These are phyloP conservation scores for Drosophila barbarae DNA, from an alignment of 2,888 invertebrate genomes.

Conservation along the genomic window DNA sequence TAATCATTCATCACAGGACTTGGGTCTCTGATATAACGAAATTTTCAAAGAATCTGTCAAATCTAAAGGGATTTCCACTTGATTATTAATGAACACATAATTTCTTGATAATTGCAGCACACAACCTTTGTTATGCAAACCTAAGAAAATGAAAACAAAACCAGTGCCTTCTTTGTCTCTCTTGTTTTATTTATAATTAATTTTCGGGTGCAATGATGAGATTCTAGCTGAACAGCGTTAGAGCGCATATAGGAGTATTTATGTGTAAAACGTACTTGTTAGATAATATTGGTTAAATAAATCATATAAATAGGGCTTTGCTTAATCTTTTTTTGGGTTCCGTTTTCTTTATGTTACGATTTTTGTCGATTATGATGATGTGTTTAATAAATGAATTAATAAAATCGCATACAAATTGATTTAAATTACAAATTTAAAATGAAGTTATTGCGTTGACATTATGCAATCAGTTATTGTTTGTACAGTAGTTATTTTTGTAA, in stretches of 20 bases:
- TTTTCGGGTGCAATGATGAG: constrained; percentile 4
- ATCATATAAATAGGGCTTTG: constrained; percentile 20
- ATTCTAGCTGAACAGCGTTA: constrained; percentile 6
- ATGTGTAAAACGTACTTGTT: constrained; percentile 4
- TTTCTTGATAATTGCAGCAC: neutral
- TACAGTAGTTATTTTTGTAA: neutral
- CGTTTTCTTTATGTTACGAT: neutral
- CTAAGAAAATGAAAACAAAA: neutral
- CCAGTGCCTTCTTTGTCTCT: neutral
- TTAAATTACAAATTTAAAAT: constrained; percentile 35
- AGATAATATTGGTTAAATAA: constrained; percentile 18
- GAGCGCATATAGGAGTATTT: neutral
- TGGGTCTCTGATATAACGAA: neutral
- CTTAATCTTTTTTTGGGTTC: neutral
- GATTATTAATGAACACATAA: neutral
- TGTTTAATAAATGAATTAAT: neutral
- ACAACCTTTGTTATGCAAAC: neutral
- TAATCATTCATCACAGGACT: too few relatives aligned
- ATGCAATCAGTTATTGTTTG: constrained; percentile 7
- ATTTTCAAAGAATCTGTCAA: neutral
- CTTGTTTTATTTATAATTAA: constrained; percentile 18
- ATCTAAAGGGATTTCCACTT: neutral
- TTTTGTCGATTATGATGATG: neutral
- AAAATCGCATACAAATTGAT: constrained; percentile 23
- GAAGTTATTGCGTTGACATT: constrained; percentile 15